Evolutionary conservation across 1,140 invertebrate species (phyloP).

Genomic region (Tetranychus cinnabarinus): DNA sequence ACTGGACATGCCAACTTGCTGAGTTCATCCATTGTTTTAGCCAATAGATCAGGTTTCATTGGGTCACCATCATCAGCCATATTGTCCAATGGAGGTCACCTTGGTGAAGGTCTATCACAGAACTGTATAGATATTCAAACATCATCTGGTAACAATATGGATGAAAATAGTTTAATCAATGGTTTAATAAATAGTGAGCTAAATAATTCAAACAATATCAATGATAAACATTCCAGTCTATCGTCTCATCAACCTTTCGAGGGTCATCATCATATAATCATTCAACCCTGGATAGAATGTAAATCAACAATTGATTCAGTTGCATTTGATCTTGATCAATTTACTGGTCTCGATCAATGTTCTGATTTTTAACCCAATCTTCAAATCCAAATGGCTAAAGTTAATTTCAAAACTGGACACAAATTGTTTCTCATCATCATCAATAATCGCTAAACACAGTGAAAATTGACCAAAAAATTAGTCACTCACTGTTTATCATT

Average conservation of each 20-base stretch:
- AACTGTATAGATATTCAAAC: neutral
- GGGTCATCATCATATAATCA: neutral
- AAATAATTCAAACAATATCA: neutral
- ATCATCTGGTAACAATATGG: neutral
- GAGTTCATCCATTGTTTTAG: neutral
- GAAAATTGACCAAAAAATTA: no score
- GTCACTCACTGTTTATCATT: no score
- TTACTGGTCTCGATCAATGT: constrained; percentile 9
- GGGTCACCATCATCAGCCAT: neutral
- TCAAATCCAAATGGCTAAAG: no score
- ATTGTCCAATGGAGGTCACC: neutral
- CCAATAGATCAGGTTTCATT: neutral
- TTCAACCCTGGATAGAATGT: constrained; percentile 12
- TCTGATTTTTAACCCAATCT: constrained; percentile 4
- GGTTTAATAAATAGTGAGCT: neutral
- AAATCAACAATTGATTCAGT: constrained; percentile 11
- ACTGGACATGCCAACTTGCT: neutral
- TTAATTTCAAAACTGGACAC: no score
- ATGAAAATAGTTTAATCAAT: neutral
- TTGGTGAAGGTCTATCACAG: neutral
- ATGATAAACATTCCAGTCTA: neutral
- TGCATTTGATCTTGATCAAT: constrained; percentile 10
- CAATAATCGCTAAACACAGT: no score
- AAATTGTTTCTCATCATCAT: no score
- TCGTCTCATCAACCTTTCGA: neutral